These are phyloP conservation scores for Antheraea mylitta DNA, from an alignment of 1,140 invertebrate genomes.

Conservation along the genomic window DNA sequence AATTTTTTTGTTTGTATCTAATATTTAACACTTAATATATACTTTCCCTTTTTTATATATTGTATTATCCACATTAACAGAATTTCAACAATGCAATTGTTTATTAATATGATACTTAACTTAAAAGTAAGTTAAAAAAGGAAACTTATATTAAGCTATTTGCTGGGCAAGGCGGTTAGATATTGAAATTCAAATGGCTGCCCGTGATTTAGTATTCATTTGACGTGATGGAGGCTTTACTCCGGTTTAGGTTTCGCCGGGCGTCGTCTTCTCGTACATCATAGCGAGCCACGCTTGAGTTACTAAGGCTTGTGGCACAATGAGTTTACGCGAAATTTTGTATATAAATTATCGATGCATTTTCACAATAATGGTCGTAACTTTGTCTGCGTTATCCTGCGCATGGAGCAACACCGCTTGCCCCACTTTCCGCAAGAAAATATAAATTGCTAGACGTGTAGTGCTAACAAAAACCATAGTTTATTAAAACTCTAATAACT, in stretches of 20 bases:
- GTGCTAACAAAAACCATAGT: too few relatives aligned
- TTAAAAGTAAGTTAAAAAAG: constrained; percentile 4
- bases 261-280: constrained; percentile 74
- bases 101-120: neutral
- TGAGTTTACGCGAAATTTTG: constrained; percentile 5
- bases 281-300: constrained; percentile 64
- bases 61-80: too few relatives aligned
- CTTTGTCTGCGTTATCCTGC: too few relatives aligned
- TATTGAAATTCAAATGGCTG: constrained; percentile 76
- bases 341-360: neutral
- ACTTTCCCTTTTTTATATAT: too few relatives aligned
- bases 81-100: neutral
- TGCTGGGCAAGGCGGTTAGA: constrained; percentile 36
- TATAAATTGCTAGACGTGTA: too few relatives aligned
- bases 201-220: constrained; percentile 76
- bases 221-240: constrained; percentile 73
- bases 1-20: too few relatives aligned
- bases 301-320: constrained; percentile 33
- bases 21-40: too few relatives aligned
- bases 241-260: constrained; percentile 73
- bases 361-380: too few relatives aligned
- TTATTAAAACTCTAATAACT: too few relatives aligned
- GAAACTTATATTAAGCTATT: constrained; percentile 24
- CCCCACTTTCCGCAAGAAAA: too few relatives aligned
- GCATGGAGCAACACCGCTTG: too few relatives aligned